Evolutionary conservation across 2,888 invertebrate species (phyloP).

Genomic region (Caenorhabditis drosophilae): DNA sequence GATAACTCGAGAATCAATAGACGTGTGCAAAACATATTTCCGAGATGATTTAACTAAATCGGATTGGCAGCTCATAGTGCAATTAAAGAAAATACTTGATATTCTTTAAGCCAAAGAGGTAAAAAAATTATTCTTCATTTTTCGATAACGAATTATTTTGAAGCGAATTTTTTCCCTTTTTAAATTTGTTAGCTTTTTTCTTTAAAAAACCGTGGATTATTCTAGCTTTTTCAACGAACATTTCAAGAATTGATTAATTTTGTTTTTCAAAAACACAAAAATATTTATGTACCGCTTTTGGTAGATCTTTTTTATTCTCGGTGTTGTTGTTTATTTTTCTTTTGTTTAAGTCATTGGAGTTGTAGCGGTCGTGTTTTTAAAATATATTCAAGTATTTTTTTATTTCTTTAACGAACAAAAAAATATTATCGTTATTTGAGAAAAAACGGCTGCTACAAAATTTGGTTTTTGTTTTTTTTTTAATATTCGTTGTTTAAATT

Average conservation of each 20-base stretch:
- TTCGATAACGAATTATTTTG: too few relatives aligned
- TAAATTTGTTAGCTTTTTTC: too few relatives aligned
- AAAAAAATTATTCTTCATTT: too few relatives aligned
- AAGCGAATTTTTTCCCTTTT: too few relatives aligned
- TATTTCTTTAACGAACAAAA: background rate
- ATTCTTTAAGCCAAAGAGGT: constrained; percentile 72
- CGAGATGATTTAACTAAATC: constrained; percentile 93
- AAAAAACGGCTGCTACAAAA: too few relatives aligned
- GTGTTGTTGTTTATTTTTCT: constrained; percentile 9
- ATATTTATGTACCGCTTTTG: background rate
- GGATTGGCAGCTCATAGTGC: constrained; percentile 98
- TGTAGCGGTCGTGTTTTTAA: too few relatives aligned
- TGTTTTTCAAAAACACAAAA: background rate
- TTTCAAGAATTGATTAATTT: too few relatives aligned
- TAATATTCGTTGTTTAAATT: background rate
- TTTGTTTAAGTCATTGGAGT: constrained; percentile 3
- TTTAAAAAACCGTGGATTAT: too few relatives aligned
- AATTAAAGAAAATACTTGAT: constrained; percentile 94
- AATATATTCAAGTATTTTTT: too few relatives aligned
- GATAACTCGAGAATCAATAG: constrained; percentile 96
- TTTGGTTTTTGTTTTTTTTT: background rate
- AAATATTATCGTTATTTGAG: background rate
- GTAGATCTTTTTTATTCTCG: background rate
- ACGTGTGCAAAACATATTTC: constrained; percentile 98
- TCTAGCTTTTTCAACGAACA: too few relatives aligned